These are phyloP conservation scores for Siphonodentalium dalli DNA, from an alignment of 2,888 invertebrate genomes.

Conservation along the genomic window DNA sequence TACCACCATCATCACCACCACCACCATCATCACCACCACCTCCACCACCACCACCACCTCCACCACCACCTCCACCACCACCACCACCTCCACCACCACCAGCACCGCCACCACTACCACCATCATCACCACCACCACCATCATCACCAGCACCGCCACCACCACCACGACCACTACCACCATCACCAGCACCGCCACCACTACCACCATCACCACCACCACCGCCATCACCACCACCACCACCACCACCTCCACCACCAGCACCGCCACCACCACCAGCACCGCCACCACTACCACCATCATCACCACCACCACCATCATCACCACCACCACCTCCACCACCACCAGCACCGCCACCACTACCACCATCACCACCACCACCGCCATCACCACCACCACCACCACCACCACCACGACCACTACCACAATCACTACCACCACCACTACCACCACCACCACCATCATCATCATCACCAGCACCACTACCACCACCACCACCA, in stretches of 20 bases:
- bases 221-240: background rate
- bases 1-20: background rate
- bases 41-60: background rate
- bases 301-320: constrained; percentile 1
- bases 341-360: too few relatives aligned
- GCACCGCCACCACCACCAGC: too few relatives aligned
- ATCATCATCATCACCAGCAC: constrained; percentile 1
- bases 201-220: constrained; percentile 3
- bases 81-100: too few relatives aligned
- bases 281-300: too few relatives aligned
- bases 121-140: background rate
- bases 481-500: background rate
- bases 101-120: too few relatives aligned
- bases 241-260: too few relatives aligned
- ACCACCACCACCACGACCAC: background rate
- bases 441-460: background rate
- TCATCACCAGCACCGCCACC: too few relatives aligned
- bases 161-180: background rate
- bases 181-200: too few relatives aligned
- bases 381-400: background rate
- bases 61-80: background rate
- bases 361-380: background rate
- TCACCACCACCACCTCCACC: background rate
- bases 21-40: background rate
- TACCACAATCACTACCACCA: too few relatives aligned